Percentiles rank a stretch among this genome's conserved stretches.
These are phyloP conservation scores for Dascillus cervinus DNA, from an alignment of 2,888 invertebrate genomes.

Conservation along the genomic window DNA sequence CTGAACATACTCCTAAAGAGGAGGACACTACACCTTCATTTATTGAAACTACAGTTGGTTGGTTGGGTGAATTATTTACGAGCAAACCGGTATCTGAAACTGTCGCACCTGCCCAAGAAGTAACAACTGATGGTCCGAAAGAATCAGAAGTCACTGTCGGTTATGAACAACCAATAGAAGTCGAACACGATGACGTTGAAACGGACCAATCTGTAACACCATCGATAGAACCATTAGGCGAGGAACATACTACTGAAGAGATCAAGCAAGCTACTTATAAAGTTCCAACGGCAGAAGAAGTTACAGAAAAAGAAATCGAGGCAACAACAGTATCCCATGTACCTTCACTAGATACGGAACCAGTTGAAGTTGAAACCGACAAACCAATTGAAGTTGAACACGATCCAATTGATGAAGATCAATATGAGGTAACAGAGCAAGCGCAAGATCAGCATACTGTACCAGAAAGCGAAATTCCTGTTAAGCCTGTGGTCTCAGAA, in stretches of 20 bases:
- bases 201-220: no score
- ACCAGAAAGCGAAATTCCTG: no score
- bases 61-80: no score
- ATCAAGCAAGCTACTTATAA: background rate
- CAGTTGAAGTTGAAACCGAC: constrained; percentile 9
- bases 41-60: no score
- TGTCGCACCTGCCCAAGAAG: constrained; percentile 4
- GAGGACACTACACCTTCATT: no score
- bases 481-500: no score
- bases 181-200: background rate
- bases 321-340: no score
- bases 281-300: background rate
- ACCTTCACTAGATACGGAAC: no score
- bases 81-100: constrained; percentile 6
- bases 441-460: no score
- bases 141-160: constrained; percentile 6
- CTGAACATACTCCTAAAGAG: no score
- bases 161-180: constrained; percentile 7
- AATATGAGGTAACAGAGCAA: constrained; percentile 4
- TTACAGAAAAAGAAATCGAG: constrained; percentile 1
- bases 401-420: constrained; percentile 3
- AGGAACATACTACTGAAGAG: background rate
- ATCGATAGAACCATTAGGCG: background rate
- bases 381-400: constrained; percentile 6
- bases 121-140: no score